Conservation (phyloP, 2,797 vertebrate genomes). For the Argentina silus region DNA sequence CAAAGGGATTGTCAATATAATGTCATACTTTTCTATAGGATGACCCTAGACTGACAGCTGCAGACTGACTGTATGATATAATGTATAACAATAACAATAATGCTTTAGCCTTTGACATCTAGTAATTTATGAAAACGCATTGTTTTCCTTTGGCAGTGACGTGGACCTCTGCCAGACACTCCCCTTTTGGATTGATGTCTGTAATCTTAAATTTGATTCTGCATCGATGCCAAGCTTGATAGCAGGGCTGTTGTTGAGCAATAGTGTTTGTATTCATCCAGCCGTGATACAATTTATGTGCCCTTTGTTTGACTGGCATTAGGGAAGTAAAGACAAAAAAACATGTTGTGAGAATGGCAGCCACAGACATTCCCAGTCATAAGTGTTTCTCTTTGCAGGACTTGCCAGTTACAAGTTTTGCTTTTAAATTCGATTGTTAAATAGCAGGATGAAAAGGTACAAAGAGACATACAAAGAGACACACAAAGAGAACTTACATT, state of each 20-base stretch:
- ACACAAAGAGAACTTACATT: conserved; percentile 40
- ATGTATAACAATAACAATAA: too few relatives aligned
- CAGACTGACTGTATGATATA: too few relatives aligned
- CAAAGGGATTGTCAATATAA: too few relatives aligned
- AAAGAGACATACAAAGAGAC: conserved; percentile 10
- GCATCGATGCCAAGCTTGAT: conserved; percentile 47
- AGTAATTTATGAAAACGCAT: too few relatives aligned
- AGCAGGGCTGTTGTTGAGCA: conserved; percentile 12
- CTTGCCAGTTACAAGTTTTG: background rate
- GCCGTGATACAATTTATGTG: conserved; percentile 38
- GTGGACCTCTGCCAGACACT: background rate
- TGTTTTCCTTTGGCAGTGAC: background rate
- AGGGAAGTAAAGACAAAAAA: conserved; percentile 46
- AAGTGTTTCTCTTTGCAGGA: conserved; percentile 22
- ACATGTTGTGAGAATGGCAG: conserved; percentile 53
- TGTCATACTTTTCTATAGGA: too few relatives aligned
- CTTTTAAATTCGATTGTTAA: conserved; percentile 18
- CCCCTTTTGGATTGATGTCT: background rate
- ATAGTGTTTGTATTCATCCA: conserved; percentile 25
- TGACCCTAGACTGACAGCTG: too few relatives aligned
- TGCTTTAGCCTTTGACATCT: too few relatives aligned
- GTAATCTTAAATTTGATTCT: background rate
- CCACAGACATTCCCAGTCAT: conserved; percentile 53
- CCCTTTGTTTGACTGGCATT: conserved; percentile 56
- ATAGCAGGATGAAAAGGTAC: conserved; percentile 33